These are phyloP conservation scores for Anarhynchus alexandrinus DNA, from an alignment of 2,113 vertebrate genomes.

Conservation along the genomic window DNA sequence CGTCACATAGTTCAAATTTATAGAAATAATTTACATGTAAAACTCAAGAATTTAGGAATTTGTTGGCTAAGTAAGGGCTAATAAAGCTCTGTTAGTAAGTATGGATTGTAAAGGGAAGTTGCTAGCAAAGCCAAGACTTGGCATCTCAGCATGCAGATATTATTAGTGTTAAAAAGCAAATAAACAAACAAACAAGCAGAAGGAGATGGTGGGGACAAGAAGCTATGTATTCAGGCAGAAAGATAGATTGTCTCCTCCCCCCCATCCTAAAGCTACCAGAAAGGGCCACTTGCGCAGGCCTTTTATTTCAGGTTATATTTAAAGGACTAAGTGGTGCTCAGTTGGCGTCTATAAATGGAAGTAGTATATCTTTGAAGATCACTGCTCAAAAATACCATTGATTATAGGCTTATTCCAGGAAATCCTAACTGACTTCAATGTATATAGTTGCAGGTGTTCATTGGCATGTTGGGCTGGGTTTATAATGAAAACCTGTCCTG, in stretches of 20 bases:
- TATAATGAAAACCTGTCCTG: background rate
- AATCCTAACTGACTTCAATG: background rate
- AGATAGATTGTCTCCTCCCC: background rate
- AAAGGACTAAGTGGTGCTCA: background rate
- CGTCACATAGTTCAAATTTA: background rate
- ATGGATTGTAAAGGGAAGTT: background rate
- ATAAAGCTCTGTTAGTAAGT: background rate
- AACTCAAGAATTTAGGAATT: background rate
- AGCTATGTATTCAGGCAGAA: background rate
- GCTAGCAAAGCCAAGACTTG: background rate
- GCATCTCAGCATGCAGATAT: background rate
- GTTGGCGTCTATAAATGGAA: background rate
- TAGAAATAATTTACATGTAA: background rate
- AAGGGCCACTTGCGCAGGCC: background rate
- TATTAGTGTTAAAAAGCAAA: background rate
- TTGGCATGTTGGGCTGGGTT: background rate
- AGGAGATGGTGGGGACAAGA: background rate
- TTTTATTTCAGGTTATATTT: slow-evolving; percentile 27
- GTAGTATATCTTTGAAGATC: background rate
- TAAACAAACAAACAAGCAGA: background rate
- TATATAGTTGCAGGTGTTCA: background rate
- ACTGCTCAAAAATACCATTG: background rate
- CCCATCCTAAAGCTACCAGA: background rate
- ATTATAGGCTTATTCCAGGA: background rate
- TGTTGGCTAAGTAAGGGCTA: background rate